Percentiles rank a stretch among this genome's conserved stretches.
phyloP scores from a whole-genome alignment of 1,140 invertebrate genomes.

The Bilobella aurantiaca region DNA sequence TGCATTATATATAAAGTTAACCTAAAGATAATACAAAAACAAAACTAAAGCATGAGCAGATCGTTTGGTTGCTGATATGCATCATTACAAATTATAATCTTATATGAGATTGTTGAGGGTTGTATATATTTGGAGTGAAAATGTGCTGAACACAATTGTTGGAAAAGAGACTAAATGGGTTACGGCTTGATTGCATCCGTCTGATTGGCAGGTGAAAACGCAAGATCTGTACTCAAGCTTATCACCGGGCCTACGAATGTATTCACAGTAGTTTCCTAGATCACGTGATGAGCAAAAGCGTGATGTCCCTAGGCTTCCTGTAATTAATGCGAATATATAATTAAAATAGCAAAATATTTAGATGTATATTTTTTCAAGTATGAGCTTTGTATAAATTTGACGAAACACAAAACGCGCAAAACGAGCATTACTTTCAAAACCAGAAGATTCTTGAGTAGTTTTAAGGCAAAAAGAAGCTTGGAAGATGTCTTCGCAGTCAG shows the following conservation, averaged over 20 bases:
- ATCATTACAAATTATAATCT: no score
- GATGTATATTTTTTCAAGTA: conserved; percentile 20
- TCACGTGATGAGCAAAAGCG: conserved; percentile 83
- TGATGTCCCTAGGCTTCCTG: conserved; percentile 86
- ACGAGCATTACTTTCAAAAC: neutral
- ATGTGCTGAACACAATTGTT: no score
- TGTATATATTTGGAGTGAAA: no score
- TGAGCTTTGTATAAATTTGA: neutral
- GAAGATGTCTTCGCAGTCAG: conserved; percentile 61
- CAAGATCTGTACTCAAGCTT: conserved; percentile 80
- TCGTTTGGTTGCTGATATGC: no score
- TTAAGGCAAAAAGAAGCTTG: conserved; percentile 77
- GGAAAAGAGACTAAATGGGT: no score
- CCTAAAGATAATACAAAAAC: no score
- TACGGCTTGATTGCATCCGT: conserved; percentile 96
- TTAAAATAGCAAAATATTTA: no score
- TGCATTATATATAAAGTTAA: no score
- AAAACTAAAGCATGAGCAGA: no score
- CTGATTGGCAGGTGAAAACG: conserved; percentile 73
- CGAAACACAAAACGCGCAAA: neutral
- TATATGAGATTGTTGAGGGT: no score
- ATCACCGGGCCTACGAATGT: conserved; percentile 77
- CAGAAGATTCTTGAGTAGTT: conserved; percentile 45
- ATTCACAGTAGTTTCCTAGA: conserved; percentile 86
- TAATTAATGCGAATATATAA: no score